These are phyloP conservation scores for Danio aesculapii DNA, from an alignment of 2,797 vertebrate species.

Conservation along the genomic window DNA sequence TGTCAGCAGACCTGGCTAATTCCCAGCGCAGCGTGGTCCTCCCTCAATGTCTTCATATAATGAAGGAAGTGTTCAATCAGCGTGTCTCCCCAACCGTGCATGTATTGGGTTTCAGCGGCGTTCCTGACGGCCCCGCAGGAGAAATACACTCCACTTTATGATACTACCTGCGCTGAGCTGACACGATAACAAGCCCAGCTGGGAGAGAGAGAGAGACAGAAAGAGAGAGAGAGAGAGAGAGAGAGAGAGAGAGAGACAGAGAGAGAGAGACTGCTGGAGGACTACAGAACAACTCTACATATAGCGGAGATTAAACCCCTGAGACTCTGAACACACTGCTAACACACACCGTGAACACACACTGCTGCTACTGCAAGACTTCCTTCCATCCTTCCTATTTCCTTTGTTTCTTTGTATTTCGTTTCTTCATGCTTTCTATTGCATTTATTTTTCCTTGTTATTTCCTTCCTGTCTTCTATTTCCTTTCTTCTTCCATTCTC, in stretches of 20 bases:
- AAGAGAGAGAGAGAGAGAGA: background rate
- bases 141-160: conserved; percentile 52
- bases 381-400: no score
- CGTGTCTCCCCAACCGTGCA: conserved; percentile 49
- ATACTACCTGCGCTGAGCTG: conserved; percentile 59
- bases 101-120: conserved; percentile 54
- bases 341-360: no score
- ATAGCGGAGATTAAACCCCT: no score
- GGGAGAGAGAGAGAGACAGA: conserved; percentile 48
- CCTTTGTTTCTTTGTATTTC: no score
- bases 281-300: no score
- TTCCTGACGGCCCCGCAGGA: conserved; percentile 54
- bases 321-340: no score
- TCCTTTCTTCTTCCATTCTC: no score
- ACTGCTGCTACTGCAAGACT: no score
- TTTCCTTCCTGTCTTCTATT: no score
- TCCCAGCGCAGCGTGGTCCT: conserved; percentile 53
- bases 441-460: no score
- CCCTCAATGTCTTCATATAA: conserved; percentile 55
- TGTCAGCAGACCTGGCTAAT: conserved; percentile 76
- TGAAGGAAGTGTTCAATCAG: conserved; percentile 66
- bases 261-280: background rate
- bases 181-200: conserved; percentile 66
- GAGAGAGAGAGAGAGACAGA: conserved; percentile 35
- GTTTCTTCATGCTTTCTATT: no score